Percentiles rank a stretch among this genome's conserved stretches.
Conservation (phyloP, 1,140 invertebrate genomes). For the Drosophila pectinifera region DNA sequence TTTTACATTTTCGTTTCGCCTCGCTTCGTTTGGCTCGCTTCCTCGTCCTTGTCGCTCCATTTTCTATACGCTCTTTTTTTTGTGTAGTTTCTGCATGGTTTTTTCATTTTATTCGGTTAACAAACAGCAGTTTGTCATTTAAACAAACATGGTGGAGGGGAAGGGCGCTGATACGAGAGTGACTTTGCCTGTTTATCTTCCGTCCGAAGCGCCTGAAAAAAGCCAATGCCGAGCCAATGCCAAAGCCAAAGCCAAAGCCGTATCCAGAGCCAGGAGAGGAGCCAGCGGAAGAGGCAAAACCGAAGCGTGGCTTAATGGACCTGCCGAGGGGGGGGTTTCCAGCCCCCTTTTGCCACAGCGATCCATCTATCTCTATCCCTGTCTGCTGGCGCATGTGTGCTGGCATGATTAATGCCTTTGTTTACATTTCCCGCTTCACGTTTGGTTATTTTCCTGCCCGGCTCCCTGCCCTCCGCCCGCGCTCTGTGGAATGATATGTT, state of each 20-base stretch:
- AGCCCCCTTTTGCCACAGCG: background rate
- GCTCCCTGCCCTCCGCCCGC: background rate
- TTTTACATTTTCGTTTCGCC: constrained; percentile 40
- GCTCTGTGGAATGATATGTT: constrained; percentile 69
- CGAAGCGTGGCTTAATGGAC: constrained; percentile 40
- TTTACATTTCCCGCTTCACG: constrained; percentile 73
- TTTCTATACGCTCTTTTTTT: background rate
- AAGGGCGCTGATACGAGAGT: constrained; percentile 15
- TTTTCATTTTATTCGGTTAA: constrained; percentile 48
- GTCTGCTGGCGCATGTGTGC: constrained; percentile 52
- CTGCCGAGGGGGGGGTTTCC: constrained; percentile 21
- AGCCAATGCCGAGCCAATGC: constrained; percentile 5
- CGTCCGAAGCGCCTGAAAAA: constrained; percentile 5
- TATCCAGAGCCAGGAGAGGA: background rate
- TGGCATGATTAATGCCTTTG: constrained; percentile 81
- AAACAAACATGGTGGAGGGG: constrained; percentile 59
- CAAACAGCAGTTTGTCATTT: constrained; percentile 72
- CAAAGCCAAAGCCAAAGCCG: constrained; percentile 4
- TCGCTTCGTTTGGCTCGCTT: background rate
- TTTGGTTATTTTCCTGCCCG: constrained; percentile 38
- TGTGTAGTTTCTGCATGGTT: constrained; percentile 7
- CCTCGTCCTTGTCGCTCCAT: background rate
- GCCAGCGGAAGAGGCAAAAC: constrained; percentile 1
- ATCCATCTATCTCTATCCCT: constrained; percentile 41
- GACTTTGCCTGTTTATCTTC: constrained; percentile 65